Conservation (phyloP, 2,888 invertebrate species). For the Orthonevra nobilis region DNA sequence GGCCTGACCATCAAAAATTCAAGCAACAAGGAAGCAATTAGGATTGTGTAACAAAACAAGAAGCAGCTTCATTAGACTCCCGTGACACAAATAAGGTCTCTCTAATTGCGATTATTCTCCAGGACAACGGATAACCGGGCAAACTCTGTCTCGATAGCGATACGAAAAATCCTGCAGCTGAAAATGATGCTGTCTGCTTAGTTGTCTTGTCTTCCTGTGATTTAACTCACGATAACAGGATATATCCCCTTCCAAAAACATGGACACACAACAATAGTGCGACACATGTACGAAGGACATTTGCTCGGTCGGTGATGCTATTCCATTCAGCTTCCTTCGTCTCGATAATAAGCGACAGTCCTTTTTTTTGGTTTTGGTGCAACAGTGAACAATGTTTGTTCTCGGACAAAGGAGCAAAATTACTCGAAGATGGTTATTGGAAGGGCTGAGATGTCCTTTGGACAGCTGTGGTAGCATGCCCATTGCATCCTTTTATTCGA, state of each 20-base stretch:
- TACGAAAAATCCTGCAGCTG: conserved; percentile 18
- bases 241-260: conserved; percentile 17
- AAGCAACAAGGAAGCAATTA: conserved; percentile 49
- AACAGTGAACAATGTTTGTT: neutral
- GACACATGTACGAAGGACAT: conserved; percentile 29
- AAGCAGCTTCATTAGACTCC: conserved; percentile 55
- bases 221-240: conserved; percentile 33
- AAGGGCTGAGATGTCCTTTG: neutral
- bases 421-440: neutral
- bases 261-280: conserved; percentile 28
- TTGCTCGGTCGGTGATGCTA: conserved; percentile 20
- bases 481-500: conserved; percentile 10
- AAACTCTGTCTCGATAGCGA: no score
- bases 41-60: conserved; percentile 42
- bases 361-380: neutral
- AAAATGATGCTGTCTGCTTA: conserved; percentile 8
- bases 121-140: neutral
- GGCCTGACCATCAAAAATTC: no score
- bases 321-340: neutral
- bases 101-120: conserved; percentile 47
- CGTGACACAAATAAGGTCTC: conserved; percentile 55
- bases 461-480: neutral
- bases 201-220: conserved; percentile 4
- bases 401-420: neutral
- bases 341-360: conserved; percentile 4